Evolutionary conservation across 2,113 vertebrate genomes (phyloP), one percentile per base, ranked within the genome.

Genomic region (Merops nubicus): DNA sequence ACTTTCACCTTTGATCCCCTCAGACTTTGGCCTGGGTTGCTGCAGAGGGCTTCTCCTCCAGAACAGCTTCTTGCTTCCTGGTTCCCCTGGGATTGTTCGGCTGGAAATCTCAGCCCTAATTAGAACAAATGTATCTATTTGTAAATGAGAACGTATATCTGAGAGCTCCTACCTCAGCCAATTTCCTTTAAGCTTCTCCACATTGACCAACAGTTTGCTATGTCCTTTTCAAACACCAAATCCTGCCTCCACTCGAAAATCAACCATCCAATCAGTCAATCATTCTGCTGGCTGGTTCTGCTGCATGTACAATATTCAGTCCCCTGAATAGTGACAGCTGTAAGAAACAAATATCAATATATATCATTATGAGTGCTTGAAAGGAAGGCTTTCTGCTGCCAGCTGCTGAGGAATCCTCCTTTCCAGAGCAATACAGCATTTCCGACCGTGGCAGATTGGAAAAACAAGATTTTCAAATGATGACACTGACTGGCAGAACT

Each of bases 1-100:
- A 38, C 38, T 94, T 95, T 78, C 62, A 82, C 78, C 73, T 96
- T 92, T 91, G 82, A 85, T 70, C 60, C 69, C 70, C 64, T 93
- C 56, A 65, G 34, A 29, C 51, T 43, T 78, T 81, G 57, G 73
- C 40, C 80, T 76, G 42, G 22, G 16, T 38, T 59, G 47, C 47
- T 93, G 59, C 89, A 77, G 82, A 83, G 42, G 26, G 33, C 33
- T 81, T 86, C 77, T 88, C 38, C 64, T 83, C 0, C 0, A 73
- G 38, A 84, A 40, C 15, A 76, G n/a, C 21, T 22, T 89, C 79
- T 91, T 56, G 47, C 26, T 60, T 92, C 43, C 5, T 3, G 53
- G 38, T 92, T 86, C 76, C 31, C 20, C 15, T 68, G 83, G 73
- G 85, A 79, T 51, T 93, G 34, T 0, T 0, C 38, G 64, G 56